Conservation (phyloP, 2,888 invertebrate species). For the Cosmorhoe ocellata region DNA sequence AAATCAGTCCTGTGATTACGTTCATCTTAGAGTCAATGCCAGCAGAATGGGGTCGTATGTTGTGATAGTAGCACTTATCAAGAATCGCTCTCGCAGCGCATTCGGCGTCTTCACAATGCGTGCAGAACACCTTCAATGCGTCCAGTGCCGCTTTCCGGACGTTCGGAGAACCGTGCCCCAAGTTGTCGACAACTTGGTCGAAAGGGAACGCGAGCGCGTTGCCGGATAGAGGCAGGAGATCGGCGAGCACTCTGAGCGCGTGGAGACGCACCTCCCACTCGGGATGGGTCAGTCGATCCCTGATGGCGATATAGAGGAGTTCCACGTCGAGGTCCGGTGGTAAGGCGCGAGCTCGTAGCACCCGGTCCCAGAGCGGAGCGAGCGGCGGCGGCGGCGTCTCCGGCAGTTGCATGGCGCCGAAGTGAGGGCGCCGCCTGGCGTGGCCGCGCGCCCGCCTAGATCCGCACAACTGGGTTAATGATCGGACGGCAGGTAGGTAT, state of each 20-base stretch:
- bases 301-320: constrained; percentile 86
- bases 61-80: constrained; percentile 85
- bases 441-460: constrained; percentile 74
- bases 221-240: constrained; percentile 88
- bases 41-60: constrained; percentile 77
- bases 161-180: constrained; percentile 91
- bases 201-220: constrained; percentile 87
- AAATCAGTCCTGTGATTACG: constrained; percentile 85
- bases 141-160: constrained; percentile 91
- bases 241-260: constrained; percentile 89
- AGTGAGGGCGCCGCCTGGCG: constrained; percentile 55
- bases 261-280: constrained; percentile 94
- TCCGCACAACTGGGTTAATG: constrained; percentile 80
- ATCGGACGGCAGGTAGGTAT: constrained; percentile 64
- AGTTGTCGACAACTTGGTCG: constrained; percentile 88
- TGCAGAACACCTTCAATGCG: constrained; percentile 87
- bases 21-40: constrained; percentile 78
- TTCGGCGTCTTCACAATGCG: constrained; percentile 86
- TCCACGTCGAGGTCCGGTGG: constrained; percentile 86
- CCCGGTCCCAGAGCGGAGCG: constrained; percentile 91
- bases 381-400: constrained; percentile 80
- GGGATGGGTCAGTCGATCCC: constrained; percentile 88
- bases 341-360: constrained; percentile 87
- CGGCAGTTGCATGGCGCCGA: constrained; percentile 72
- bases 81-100: constrained; percentile 85